Evolutionary conservation across 2,797 vertebrate species (phyloP).

Genomic region (Scleropages formosus): DNA sequence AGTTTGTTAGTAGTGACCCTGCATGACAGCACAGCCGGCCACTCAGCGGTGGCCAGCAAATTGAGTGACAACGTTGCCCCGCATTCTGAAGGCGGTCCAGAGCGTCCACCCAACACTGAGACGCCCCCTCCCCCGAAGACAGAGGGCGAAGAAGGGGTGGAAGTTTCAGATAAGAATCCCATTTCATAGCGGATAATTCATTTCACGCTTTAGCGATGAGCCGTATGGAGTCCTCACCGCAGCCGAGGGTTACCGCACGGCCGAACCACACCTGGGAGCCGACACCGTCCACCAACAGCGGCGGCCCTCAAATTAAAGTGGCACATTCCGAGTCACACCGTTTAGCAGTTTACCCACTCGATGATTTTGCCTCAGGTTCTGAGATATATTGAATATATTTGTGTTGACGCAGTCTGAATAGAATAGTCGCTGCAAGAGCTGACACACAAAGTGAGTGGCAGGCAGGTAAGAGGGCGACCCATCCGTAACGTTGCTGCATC

Average conservation of each 20-base stretch:
- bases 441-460: neutral
- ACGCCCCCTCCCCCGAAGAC: conserved; percentile 41
- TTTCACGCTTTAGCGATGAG: conserved; percentile 64
- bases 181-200: conserved; percentile 69
- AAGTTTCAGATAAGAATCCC: conserved; percentile 69
- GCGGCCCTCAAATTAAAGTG: conserved; percentile 66
- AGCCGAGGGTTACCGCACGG: conserved; percentile 68
- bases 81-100: conserved; percentile 17
- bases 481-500: neutral
- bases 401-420: neutral
- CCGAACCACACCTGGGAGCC: conserved; percentile 67
- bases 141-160: conserved; percentile 26
- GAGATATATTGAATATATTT: neutral
- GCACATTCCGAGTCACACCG: conserved; percentile 63
- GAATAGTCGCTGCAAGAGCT: neutral
- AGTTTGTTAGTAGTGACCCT: neutral
- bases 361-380: neutral
- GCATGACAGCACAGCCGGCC: conserved; percentile 33
- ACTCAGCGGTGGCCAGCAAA: conserved; percentile 61
- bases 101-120: conserved; percentile 17
- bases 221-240: conserved; percentile 56
- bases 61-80: conserved; percentile 41
- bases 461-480: neutral
- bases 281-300: conserved; percentile 54
- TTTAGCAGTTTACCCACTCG: conserved; percentile 50